Conservation (phyloP, 2,888 invertebrate species). For the Caenorhabditis sp. region DNA sequence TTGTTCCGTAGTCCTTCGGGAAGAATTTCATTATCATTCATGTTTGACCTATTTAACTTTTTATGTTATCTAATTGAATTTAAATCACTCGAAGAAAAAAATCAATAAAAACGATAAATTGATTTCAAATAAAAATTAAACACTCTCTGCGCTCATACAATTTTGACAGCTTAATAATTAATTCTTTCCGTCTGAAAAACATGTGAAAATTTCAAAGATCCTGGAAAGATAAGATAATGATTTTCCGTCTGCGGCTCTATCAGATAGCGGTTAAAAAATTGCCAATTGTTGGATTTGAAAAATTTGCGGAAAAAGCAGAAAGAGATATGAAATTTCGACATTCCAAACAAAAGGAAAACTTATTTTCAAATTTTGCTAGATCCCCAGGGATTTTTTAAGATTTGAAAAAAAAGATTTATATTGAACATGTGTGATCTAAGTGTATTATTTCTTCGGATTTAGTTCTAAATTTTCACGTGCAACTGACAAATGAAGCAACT, state of each 20-base stretch:
- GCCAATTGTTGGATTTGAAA: no score
- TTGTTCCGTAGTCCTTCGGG: slow-evolving; percentile 68
- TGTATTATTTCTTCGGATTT: no score
- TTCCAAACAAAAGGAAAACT: no score
- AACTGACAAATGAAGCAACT: background rate
- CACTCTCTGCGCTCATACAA: slow-evolving; percentile 29
- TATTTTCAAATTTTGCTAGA: no score
- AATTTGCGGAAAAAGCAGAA: background rate
- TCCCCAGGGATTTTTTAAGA: no score
- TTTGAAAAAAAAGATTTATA: no score
- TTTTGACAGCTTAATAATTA: slow-evolving; percentile 56
- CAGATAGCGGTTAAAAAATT: no score
- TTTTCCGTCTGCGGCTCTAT: no score
- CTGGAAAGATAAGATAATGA: slow-evolving; percentile 29
- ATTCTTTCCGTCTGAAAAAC: slow-evolving; percentile 46
- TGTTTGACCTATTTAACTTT: background rate
- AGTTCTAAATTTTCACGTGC: no score
- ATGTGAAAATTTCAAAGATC: slow-evolving; percentile 44
- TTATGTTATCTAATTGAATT: background rate
- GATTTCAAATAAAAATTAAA: no score
- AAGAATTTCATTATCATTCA: slow-evolving; percentile 62
- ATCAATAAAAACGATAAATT: slow-evolving; percentile 14
- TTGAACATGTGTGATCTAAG: no score
- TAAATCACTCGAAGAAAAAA: background rate
- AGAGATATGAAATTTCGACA: no score